Percentiles rank a stretch among this genome's conserved stretches.
Conservation (phyloP, 2,888 invertebrate species). For the Sphaeridia pumilis region DNA sequence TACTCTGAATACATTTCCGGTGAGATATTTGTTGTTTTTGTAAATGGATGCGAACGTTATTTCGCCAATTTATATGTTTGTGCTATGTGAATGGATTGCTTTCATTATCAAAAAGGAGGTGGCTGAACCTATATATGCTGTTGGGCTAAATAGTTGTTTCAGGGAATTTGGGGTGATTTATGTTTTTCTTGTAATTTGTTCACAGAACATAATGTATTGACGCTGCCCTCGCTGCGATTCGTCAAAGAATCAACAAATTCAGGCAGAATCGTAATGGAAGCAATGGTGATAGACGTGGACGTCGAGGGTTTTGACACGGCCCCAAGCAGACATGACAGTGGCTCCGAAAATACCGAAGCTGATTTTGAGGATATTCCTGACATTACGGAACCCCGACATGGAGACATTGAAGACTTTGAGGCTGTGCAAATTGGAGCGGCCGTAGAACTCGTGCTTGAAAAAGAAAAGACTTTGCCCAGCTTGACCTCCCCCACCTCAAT, state of each 20-base stretch:
- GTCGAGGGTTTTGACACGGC: constrained; percentile 9
- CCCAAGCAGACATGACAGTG: constrained; percentile 10
- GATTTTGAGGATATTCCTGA: constrained; percentile 18
- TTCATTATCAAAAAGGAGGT: background rate
- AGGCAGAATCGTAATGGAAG: constrained; percentile 78
- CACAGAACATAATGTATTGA: constrained; percentile 69
- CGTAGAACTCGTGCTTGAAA: constrained; percentile 13
- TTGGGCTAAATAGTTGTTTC: too few species aligned
- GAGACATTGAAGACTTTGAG: constrained; percentile 12
- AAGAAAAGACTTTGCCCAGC: constrained; percentile 14
- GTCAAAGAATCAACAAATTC: constrained; percentile 80
- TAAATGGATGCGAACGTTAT: background rate
- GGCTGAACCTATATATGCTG: background rate
- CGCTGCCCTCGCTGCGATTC: constrained; percentile 73
- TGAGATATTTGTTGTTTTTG: constrained; percentile 38
- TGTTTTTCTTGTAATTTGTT: constrained; percentile 16
- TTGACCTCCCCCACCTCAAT: constrained; percentile 9
- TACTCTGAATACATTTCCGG: constrained; percentile 72
- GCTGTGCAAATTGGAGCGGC: constrained; percentile 13
- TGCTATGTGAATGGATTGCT: too few species aligned
- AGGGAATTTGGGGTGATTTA: too few species aligned
- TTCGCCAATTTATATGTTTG: background rate
- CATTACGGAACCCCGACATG: constrained; percentile 10
- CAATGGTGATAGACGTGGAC: constrained; percentile 71
- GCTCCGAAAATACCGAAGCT: constrained; percentile 16